Conservation (phyloP, 2,888 invertebrate genomes). For the Pristionchus japonicus region DNA sequence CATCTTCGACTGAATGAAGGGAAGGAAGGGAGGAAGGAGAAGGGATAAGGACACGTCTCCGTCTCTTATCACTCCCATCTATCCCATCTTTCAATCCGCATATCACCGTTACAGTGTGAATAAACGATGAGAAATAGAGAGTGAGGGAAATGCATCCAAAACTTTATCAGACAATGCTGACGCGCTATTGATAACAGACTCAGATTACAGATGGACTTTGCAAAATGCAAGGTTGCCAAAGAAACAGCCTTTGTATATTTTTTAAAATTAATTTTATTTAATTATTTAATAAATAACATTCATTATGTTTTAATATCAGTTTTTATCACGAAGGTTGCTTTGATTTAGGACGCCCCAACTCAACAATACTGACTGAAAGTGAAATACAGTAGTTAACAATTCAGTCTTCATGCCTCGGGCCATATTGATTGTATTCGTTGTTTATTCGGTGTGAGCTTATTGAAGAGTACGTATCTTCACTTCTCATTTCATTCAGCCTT, state of each 20-base stretch:
- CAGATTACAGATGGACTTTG: neutral
- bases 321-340: no score
- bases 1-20: neutral
- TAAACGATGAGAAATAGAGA: neutral
- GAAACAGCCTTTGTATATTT: no score
- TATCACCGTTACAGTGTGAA: neutral
- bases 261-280: no score
- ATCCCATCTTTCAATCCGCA: neutral
- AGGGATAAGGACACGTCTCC: neutral
- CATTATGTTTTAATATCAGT: no score
- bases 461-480: neutral
- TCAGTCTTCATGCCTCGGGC: neutral
- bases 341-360: neutral
- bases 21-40: no score
- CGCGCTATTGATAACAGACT: neutral
- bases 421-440: neutral
- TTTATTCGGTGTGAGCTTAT: neutral
- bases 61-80: neutral
- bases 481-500: neutral
- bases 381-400: neutral
- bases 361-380: no score
- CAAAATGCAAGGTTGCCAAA: no score
- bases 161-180: conserved; percentile 19
- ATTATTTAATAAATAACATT: no score
- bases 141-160: neutral